Conservation (phyloP, 2,113 vertebrate species). For the Neodontobutis hainanensis region DNA sequence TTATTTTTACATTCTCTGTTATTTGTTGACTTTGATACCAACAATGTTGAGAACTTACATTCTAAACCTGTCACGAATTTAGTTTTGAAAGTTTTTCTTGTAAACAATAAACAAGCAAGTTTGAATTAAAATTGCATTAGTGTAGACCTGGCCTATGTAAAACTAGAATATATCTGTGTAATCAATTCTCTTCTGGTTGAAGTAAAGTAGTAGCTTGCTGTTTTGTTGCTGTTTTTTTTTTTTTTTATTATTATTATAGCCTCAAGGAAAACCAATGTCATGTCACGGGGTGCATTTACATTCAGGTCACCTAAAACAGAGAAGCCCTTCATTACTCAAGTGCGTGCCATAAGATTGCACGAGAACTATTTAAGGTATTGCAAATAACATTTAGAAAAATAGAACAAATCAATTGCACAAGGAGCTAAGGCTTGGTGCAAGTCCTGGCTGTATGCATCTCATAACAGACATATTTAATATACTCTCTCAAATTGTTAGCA, state of each 20-base stretch:
- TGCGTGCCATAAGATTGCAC: conserved; percentile 57
- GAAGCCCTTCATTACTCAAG: conserved; percentile 46
- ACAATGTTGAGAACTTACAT: too few relatives aligned
- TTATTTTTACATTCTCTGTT: too few relatives aligned
- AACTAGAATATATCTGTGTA: not conserved
- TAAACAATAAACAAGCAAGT: too few relatives aligned
- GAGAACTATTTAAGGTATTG: conserved; percentile 61
- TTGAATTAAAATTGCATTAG: too few relatives aligned
- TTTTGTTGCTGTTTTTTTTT: conserved; percentile 17
- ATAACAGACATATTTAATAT: conserved; percentile 68
- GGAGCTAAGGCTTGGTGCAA: conserved; percentile 58
- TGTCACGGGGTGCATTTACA: conserved; percentile 20
- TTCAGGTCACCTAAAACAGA: conserved; percentile 41
- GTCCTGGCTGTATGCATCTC: conserved; percentile 52
- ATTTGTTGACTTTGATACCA: too few relatives aligned
- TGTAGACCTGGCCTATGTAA: too few relatives aligned
- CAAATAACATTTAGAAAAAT: conserved; percentile 74
- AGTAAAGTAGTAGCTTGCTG: conserved; percentile 1
- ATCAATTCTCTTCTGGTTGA: conserved; percentile 31
- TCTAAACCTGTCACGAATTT: too few relatives aligned
- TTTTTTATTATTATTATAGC: conserved; percentile 28
- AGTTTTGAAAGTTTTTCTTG: too few relatives aligned
- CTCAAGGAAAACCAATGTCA: conserved; percentile 40
- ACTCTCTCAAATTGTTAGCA: conserved; percentile 24
- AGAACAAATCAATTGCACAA: conserved; percentile 74